Base-by-base conservation (phyloP, 2,888 invertebrate species). In the Phortica magna region DNA sequence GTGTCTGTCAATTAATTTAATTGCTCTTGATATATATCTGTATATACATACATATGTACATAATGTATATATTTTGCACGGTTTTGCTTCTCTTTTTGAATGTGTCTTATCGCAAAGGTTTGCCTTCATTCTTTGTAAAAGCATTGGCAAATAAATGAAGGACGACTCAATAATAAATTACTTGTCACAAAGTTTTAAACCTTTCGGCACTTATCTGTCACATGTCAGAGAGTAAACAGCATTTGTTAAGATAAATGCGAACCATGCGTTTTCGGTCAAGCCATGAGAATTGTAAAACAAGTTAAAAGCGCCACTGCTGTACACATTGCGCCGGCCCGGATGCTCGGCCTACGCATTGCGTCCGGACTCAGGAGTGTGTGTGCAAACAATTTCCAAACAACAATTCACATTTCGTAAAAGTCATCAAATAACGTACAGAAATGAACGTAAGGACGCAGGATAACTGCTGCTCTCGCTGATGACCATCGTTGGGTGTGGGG, bases 161-260 rank as follows among this genome's bases (percentile, higher is more conserved):
- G 55, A 12, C 14, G 61, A n/a, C n/a, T 22, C 79, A 82, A 87
- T 87, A 87, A 89, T 88, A 88, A 89, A 87, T 87, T 82, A 77
- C 81, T 81, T 83, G 83, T 83, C 83, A 83, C 77, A 84, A 87
- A 87, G 86, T 88, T 89, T 89, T 83, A 86, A 89, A 88, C 89
- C 88, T 88, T 88, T 89, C 83, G 87, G 88, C 89, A 88, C 89
- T 89, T 88, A 88, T 86, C 88, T 88, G 85, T 86, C 86, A 84
- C 88, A 88, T 84, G 87, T 88, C 87, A 81, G 81, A 82, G 84
- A 79, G 78, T 79, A 84, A 89, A 83, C 88, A 88, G 83, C 88
- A 85, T 88, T 88, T 87, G 80, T 88, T 88, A 85, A 42, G 78
- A 57, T 67, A 73, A 76, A 74, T 77, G 53, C 10, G 19, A 10